phyloP scores from a whole-genome alignment of 2,888 invertebrate species.

The Hirtodrosophila trivittata region DNA sequence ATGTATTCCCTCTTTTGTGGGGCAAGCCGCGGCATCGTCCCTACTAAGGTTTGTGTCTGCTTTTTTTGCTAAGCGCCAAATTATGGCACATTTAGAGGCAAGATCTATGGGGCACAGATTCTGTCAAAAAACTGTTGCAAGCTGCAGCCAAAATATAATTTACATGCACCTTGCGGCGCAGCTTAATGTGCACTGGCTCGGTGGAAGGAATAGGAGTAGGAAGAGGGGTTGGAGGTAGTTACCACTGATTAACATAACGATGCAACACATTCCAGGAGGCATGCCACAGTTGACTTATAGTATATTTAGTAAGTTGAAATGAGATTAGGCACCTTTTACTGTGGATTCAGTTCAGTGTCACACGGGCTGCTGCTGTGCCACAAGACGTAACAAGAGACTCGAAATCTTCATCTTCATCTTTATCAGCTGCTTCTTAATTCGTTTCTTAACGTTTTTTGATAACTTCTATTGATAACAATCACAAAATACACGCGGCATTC shows the following conservation, averaged over 20 bases:
- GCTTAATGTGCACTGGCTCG: slow-evolving; percentile 18
- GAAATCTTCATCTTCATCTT: slow-evolving; percentile 6
- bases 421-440: not conserved
- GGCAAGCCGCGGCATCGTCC: too few relatives aligned
- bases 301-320: slow-evolving; percentile 23
- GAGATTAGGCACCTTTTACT: slow-evolving; percentile 46
- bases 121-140: slow-evolving; percentile 3
- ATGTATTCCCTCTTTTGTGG: too few relatives aligned
- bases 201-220: too few relatives aligned
- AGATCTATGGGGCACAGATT: not conserved
- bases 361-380: slow-evolving; percentile 25
- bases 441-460: not conserved
- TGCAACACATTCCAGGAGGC: not conserved
- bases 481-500: slow-evolving; percentile 13
- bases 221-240: not conserved
- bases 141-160: slow-evolving; percentile 31
- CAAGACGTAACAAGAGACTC: slow-evolving; percentile 6
- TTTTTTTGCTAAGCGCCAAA: slow-evolving; percentile 42
- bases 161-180: slow-evolving; percentile 42
- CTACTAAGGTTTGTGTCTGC: too few relatives aligned
- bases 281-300: slow-evolving; percentile 8
- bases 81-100: slow-evolving; percentile 49
- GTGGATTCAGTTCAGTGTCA: slow-evolving; percentile 18
- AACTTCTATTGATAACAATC: slow-evolving; percentile 4
- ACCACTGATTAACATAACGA: slow-evolving; percentile 32